These are phyloP conservation scores for Laspeyria flexula DNA, from an alignment of 2,888 invertebrate species.

Conservation along the genomic window DNA sequence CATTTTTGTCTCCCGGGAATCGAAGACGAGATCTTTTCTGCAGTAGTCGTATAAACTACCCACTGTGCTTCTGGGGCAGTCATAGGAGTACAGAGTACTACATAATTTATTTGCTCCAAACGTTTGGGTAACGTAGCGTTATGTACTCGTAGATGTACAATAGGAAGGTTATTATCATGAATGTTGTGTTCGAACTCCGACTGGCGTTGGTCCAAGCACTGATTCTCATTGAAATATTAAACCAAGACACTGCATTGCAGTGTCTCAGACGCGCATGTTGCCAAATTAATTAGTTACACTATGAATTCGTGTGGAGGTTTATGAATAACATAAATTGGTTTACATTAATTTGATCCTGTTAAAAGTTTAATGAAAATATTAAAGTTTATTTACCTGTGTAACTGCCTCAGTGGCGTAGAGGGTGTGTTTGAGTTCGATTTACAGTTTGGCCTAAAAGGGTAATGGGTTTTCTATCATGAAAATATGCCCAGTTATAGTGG, in stretches of 20 bases:
- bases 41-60: no score
- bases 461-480: no score
- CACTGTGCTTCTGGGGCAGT: no score
- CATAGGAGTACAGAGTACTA: no score
- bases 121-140: constrained; percentile 10
- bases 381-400: neutral
- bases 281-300: constrained; percentile 58
- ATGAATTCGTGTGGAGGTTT: constrained; percentile 3
- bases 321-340: neutral
- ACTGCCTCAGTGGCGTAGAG: no score
- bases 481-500: no score
- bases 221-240: constrained; percentile 84
- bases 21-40: no score
- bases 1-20: no score
- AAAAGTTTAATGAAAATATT: neutral
- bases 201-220: constrained; percentile 78
- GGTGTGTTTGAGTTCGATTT: no score
- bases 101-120: constrained; percentile 26
- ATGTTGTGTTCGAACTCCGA: constrained; percentile 47
- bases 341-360: neutral
- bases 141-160: constrained; percentile 21
- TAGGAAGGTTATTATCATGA: constrained; percentile 46
- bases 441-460: no score
- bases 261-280: constrained; percentile 67
- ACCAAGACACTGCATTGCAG: constrained; percentile 80